Conservation (phyloP, 1,140 invertebrate genomes). For the Diuraphis noxia region DNA sequence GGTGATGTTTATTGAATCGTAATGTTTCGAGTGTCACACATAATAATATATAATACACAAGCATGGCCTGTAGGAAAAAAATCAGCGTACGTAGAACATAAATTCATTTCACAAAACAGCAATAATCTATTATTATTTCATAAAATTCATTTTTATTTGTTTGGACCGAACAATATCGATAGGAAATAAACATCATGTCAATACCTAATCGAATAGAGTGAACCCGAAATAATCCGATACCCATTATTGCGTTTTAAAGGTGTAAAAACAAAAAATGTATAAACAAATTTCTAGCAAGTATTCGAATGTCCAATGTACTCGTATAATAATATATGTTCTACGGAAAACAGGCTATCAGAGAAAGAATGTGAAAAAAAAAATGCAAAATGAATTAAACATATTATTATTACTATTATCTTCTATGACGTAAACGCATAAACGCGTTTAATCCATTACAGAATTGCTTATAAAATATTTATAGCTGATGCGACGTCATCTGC, state of each 20-base stretch:
- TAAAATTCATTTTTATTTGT: background rate
- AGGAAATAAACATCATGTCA: background rate
- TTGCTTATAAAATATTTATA: slow-evolving; percentile 12
- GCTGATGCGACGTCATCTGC: background rate
- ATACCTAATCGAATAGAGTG: no score
- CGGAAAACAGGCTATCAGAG: background rate
- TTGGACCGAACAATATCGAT: background rate
- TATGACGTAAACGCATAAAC: background rate
- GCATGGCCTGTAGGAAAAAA: no score
- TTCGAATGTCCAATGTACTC: no score
- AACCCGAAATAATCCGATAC: background rate
- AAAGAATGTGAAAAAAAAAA: background rate
- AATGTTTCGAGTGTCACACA: background rate
- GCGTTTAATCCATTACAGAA: background rate
- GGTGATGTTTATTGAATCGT: background rate
- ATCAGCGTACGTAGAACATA: no score
- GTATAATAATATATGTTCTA: background rate
- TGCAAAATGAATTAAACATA: background rate
- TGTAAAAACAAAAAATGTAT: background rate
- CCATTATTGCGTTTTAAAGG: background rate
- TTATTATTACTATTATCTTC: background rate
- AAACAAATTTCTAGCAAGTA: background rate
- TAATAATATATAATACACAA: background rate
- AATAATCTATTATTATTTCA: background rate
- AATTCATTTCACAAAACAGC: no score